phyloP scores from a whole-genome alignment of 2,888 invertebrate species.

The Sesamia inferens region DNA sequence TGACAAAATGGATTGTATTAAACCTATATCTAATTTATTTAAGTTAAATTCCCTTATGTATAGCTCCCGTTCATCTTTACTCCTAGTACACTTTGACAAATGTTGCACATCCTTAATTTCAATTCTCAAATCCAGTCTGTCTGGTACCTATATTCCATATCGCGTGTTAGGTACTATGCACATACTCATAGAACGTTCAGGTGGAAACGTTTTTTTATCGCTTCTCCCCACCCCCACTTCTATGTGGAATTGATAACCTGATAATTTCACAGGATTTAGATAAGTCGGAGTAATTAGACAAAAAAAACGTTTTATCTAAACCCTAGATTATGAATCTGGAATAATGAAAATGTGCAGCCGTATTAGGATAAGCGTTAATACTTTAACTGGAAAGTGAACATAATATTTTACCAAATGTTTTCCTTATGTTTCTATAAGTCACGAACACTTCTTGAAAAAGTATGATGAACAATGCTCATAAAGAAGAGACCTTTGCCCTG shows the following conservation, averaged over 20 bases:
- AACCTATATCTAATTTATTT: no score
- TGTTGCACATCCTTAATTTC: no score
- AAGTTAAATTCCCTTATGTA: no score
- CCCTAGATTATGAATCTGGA: conserved; percentile 26
- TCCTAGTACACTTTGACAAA: no score
- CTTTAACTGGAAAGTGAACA: background rate
- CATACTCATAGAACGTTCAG: background rate
- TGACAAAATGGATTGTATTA: no score
- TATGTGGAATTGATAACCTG: conserved; percentile 1
- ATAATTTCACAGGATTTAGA: conserved; percentile 33
- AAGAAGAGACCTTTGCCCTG: background rate
- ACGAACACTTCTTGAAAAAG: background rate
- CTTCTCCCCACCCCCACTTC: background rate
- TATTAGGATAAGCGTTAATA: conserved; percentile 1
- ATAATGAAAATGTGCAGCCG: conserved; percentile 20
- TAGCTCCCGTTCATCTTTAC: no score
- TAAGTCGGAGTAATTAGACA: conserved; percentile 17
- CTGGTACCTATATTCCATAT: background rate
- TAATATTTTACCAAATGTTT: background rate
- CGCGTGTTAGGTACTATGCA: background rate
- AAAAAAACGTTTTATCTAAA: conserved; percentile 18
- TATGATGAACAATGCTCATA: background rate
- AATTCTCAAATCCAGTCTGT: no score
- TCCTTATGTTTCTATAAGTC: conserved; percentile 3
- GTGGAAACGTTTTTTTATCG: conserved; percentile 2